phyloP scores from a whole-genome alignment of 2,888 invertebrate genomes.

The Hydroisotoma schaefferi region DNA sequence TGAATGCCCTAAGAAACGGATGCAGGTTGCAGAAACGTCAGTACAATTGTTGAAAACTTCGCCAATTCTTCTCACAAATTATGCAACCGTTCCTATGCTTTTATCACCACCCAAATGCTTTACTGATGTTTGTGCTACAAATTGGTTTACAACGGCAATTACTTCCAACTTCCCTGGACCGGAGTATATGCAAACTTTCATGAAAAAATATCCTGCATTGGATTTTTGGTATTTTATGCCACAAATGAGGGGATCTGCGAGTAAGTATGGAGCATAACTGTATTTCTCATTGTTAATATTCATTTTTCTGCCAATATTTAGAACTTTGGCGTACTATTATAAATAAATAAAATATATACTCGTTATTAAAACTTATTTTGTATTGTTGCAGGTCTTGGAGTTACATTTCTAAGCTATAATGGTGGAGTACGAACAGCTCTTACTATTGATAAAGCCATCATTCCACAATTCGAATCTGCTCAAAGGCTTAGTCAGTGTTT shows the following conservation, averaged over 20 bases:
- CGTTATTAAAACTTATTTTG: neutral
- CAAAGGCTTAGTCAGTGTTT: neutral
- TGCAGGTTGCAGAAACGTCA: slow-evolving; percentile 20
- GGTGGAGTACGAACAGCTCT: slow-evolving; percentile 37
- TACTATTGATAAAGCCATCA: slow-evolving; percentile 38
- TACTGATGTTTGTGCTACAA: slow-evolving; percentile 32
- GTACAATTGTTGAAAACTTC: slow-evolving; percentile 22
- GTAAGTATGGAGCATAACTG: slow-evolving; percentile 12
- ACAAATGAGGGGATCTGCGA: slow-evolving; percentile 34
- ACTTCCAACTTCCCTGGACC: slow-evolving; percentile 37
- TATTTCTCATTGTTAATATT: too few species aligned
- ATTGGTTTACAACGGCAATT: slow-evolving; percentile 40
- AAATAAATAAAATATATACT: neutral
- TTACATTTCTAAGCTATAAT: slow-evolving; percentile 44
- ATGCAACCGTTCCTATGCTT: slow-evolving; percentile 31
- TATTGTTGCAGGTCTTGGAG: slow-evolving; percentile 31
- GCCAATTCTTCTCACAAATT: slow-evolving; percentile 34
- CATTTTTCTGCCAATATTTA: neutral
- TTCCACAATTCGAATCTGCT: slow-evolving; percentile 8
- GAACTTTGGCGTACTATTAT: neutral
- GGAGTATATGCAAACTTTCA: neutral
- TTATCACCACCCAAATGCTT: slow-evolving; percentile 28
- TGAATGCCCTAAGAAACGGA: slow-evolving; percentile 8
- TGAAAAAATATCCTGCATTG: slow-evolving; percentile 9
- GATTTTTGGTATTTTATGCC: slow-evolving; percentile 34